Conservation (phyloP, 2,888 invertebrate genomes). For the Congeria kusceri region DNA sequence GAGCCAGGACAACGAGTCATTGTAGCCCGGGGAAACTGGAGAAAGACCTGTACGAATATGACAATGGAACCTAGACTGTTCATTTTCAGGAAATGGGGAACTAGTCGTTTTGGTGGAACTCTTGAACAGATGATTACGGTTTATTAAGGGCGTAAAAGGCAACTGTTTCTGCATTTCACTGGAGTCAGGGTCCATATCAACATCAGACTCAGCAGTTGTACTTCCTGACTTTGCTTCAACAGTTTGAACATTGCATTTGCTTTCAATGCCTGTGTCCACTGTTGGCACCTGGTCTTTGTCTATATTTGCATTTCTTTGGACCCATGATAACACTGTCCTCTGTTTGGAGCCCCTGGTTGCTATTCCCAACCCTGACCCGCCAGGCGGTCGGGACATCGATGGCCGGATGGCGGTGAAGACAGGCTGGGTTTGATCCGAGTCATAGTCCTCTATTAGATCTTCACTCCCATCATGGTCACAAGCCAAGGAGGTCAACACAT, state of each 20-base stretch:
- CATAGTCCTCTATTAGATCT: constrained; percentile 15
- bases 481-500: constrained; percentile 45
- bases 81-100: constrained; percentile 3
- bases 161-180: background rate
- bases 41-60: constrained; percentile 24
- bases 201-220: background rate
- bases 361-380: no score
- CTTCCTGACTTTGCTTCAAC: background rate
- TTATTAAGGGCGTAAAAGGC: no score
- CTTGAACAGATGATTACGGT: no score
- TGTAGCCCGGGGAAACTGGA: constrained; percentile 23
- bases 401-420: background rate
- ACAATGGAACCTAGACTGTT: background rate
- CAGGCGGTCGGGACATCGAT: background rate
- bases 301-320: background rate
- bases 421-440: constrained; percentile 12
- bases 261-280: no score
- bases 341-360: background rate
- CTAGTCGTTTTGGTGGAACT: background rate
- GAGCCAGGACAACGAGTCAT: background rate
- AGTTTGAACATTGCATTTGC: no score
- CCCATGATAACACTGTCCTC: background rate
- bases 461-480: constrained; percentile 28
- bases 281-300: background rate
- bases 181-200: constrained; percentile 3